Percentiles rank a stretch among this genome's conserved stretches.
Conservation (phyloP, 2,113 vertebrate species). For the Neogale vison region DNA sequence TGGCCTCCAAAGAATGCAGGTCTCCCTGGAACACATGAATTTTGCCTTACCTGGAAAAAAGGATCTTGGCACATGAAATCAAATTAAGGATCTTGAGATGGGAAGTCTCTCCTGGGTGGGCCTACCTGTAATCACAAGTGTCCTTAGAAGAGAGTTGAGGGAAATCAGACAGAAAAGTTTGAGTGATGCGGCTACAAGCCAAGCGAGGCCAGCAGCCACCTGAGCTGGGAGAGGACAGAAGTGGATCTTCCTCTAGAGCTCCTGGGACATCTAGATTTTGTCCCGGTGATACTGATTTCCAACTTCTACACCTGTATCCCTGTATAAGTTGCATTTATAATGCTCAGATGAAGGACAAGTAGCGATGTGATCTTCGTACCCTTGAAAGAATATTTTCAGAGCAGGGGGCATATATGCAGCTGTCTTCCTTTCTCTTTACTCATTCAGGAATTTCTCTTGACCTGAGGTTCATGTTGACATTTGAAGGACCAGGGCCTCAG, state of each 20-base stretch:
- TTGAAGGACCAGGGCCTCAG: background rate
- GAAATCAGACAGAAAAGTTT: background rate
- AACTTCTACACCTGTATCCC: background rate
- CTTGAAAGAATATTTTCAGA: background rate
- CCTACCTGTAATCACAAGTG: background rate
- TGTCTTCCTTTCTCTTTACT: background rate
- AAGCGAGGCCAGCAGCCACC: background rate
- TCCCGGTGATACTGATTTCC: background rate
- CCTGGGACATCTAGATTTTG: background rate
- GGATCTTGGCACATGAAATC: background rate
- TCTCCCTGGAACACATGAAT: background rate
- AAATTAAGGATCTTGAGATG: background rate
- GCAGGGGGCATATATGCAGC: background rate
- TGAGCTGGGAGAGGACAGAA: background rate
- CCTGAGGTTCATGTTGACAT: background rate
- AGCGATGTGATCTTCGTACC: background rate
- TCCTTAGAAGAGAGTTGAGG: background rate
- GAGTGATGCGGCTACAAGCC: background rate
- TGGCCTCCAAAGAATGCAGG: background rate
- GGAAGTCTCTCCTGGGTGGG: background rate
- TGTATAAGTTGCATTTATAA: background rate
- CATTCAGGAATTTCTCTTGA: background rate
- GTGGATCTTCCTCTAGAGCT: background rate
- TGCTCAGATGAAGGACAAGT: background rate
- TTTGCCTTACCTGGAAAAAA: background rate